Evolutionary conservation across 2,797 vertebrate species (phyloP), one percentile per base, ranked within the genome.

Genomic region (Lepus townsendii): DNA sequence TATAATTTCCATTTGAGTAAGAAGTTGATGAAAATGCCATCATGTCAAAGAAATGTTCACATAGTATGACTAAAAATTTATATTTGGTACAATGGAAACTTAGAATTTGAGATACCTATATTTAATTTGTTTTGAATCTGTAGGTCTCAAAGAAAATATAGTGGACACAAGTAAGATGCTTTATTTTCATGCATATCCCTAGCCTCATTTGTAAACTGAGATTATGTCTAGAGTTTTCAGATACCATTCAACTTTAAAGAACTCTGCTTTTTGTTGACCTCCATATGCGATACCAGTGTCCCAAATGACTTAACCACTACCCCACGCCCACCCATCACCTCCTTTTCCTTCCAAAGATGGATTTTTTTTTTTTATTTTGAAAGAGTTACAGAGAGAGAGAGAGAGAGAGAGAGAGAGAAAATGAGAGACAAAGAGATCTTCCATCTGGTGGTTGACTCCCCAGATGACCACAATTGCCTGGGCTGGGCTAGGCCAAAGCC

Each of bases 61-160:
- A 9, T 79, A 87, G 86, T 60, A 54, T 85, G 57, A 85, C 26
- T 90, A 38, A 76, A 87, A 87, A 93, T 87, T 83, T 92, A 1
- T 65, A 80, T 22, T 83, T 86, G 42, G 42, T 93, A 52, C 4
- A 26, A 42, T 72, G 69, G 62, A 86, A 88, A 69, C 90, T 85
- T 94, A 62, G 47, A 85, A 57, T 69, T 24, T 75, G 54, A 87
- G 27, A 83, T 79, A 92, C 32, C 72, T 82, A n/a, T 63, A 69
- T 80, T 89, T 84, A 83, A 62, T 90, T 77, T 72, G n/a, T 94
- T 97, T 93, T 78, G 42, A 94, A 96, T 93, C 85, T 88, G 54
- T 20, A 79, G 5, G 27, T 85, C 71, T 95, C 57, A 88, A 66
- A 91, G 71, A 68, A 84, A 94, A 92, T n/a, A 63, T 24, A 88